Evolutionary conservation across 2,113 vertebrate species (phyloP).

Genomic region (Cochlearius cochlearius): DNA sequence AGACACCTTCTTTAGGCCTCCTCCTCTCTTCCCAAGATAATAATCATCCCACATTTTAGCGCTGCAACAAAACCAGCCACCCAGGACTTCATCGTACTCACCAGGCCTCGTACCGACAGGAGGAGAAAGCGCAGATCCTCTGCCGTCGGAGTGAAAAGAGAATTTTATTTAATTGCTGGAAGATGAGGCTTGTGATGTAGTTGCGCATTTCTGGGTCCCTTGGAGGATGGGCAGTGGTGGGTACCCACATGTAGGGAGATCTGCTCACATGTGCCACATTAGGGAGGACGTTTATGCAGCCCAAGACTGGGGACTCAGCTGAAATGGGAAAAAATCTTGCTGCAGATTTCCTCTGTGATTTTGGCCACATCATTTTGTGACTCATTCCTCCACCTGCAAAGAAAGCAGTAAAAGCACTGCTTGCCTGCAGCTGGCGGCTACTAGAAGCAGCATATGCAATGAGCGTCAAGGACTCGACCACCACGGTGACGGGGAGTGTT

Average conservation of each 20-base stretch:
- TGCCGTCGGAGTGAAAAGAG: not conserved
- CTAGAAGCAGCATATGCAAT: not conserved
- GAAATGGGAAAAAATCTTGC: not conserved
- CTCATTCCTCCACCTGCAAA: not conserved
- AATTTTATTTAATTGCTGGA: not conserved
- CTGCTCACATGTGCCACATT: not conserved
- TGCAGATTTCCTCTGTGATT: not conserved
- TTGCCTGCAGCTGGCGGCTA: not conserved
- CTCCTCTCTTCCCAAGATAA: conserved; percentile 7
- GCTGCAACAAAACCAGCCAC: not conserved
- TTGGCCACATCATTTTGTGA: not conserved
- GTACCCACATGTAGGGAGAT: accelerated
- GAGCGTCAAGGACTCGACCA: not conserved
- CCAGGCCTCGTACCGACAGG: not conserved
- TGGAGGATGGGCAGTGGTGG: not conserved
- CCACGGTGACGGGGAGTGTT: accelerated
- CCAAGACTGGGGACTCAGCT: not conserved
- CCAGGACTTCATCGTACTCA: not conserved
- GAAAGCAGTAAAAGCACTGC: not conserved
- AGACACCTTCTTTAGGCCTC: not conserved
- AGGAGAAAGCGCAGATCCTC: not conserved
- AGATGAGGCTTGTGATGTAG: not conserved
- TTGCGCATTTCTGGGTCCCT: not conserved
- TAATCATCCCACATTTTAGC: not conserved
- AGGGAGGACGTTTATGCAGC: not conserved